A percentile compares a stretch with the other conserved stretches of the same genome.
These are phyloP conservation scores for Pachyuromys duprasi DNA, from an alignment of 2,797 vertebrate species.

Conservation along the genomic window DNA sequence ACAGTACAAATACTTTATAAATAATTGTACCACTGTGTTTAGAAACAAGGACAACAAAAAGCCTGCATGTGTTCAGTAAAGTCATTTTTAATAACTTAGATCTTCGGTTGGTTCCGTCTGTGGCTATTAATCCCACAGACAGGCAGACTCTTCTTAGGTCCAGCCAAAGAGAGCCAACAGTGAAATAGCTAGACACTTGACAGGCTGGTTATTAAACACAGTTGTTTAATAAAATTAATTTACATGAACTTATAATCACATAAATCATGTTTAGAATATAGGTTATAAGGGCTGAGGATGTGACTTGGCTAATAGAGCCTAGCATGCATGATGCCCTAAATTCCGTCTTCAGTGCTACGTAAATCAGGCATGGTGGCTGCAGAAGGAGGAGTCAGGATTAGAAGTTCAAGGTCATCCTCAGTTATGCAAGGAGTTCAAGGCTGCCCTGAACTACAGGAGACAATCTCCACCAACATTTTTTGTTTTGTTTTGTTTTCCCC, in stretches of 20 bases:
- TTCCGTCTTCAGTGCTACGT: neutral
- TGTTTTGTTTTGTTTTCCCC: neutral
- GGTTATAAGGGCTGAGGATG: neutral
- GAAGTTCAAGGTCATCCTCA: neutral
- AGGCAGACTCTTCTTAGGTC: neutral
- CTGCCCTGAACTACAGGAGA: neutral
- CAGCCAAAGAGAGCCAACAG: neutral
- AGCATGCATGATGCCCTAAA: neutral
- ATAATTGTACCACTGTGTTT: neutral
- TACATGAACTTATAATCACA: neutral
- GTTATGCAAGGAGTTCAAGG: neutral
- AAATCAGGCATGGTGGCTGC: neutral
- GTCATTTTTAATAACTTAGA: neutral
- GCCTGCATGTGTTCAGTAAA: neutral
- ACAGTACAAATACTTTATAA: neutral
- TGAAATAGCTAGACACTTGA: neutral
- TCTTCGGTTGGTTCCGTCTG: neutral
- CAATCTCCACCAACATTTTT: neutral
- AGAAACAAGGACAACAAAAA: neutral
- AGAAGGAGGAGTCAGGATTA: neutral
- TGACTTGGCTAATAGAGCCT: too few species aligned
- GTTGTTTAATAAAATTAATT: slow-evolving; percentile 15
- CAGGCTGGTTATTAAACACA: neutral
- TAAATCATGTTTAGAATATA: slow-evolving; percentile 30
- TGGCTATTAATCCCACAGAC: neutral